Conservation (phyloP, 2,113 vertebrate species). For the Urocolius indicus region DNA sequence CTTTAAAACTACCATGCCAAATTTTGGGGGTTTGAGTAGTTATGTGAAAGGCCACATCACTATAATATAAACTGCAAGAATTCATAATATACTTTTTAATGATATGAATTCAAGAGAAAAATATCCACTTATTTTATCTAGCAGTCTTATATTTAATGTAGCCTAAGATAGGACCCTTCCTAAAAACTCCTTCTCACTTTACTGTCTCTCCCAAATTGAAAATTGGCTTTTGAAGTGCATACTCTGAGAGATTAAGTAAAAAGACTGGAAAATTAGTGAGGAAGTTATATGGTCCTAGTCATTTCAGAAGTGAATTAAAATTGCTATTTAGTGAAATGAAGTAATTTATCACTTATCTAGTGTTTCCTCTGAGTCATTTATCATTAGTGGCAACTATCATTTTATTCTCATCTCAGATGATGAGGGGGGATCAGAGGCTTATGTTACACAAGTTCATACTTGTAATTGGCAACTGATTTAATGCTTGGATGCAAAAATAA, state of each 20-base stretch:
- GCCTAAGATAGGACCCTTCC: neutral
- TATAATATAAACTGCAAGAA: neutral
- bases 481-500: neutral
- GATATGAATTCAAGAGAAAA: neutral
- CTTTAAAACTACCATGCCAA: neutral
- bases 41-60: neutral
- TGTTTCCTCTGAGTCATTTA: constrained; percentile 9
- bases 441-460: neutral
- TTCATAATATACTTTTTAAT: neutral
- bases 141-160: neutral
- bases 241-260: constrained; percentile 1
- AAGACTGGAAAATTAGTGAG: constrained; percentile 34
- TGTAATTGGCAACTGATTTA: neutral
- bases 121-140: neutral
- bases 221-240: neutral
- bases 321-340: neutral
- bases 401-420: neutral
- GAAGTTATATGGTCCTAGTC: neutral
- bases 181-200: neutral
- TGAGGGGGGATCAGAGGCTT: neutral
- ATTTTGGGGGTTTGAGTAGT: neutral
- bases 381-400: neutral
- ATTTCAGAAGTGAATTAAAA: constrained; percentile 41
- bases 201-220: neutral
- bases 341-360: constrained; percentile 17